Conservation (phyloP, 1,140 invertebrate species). For the Leucophenga varia region DNA sequence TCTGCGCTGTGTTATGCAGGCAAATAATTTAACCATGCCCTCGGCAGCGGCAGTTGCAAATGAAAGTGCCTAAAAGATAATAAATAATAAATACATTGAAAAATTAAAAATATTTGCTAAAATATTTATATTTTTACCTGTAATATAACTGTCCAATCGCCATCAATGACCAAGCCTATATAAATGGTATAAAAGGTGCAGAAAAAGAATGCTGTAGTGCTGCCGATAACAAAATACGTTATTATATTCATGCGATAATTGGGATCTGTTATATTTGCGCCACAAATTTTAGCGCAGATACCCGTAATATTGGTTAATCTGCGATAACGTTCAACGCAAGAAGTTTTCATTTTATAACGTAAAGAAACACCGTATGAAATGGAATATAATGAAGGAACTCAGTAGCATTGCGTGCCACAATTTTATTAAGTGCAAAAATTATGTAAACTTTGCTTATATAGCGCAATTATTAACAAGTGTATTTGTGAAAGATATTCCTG, state of each 20-base stretch:
- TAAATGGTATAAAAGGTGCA: conserved; percentile 33
- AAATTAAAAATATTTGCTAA: too few species aligned
- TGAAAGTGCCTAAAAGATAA: too few species aligned
- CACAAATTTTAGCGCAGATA: conserved; percentile 26
- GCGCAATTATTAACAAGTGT: too few species aligned
- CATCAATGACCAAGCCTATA: conserved; percentile 18
- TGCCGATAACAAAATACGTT: conserved; percentile 20
- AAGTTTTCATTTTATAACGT: too few species aligned
- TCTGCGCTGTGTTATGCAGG: conserved; percentile 2
- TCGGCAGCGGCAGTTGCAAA: conserved; percentile 21
- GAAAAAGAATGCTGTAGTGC: conserved; percentile 19
- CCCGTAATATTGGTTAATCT: conserved; percentile 23
- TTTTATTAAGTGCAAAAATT: too few species aligned
- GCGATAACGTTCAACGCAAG: conserved; percentile 13
- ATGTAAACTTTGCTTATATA: too few species aligned
- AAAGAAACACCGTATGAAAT: too few species aligned
- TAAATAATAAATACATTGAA: too few species aligned
- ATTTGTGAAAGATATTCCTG: too few species aligned
- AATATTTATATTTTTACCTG: too few species aligned
- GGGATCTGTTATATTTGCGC: conserved; percentile 27
- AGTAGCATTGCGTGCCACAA: too few species aligned
- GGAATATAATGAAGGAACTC: too few species aligned
- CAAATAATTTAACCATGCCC: conserved; percentile 22
- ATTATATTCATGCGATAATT: conserved; percentile 27
- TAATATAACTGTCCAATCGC: conserved; percentile 29